Evolutionary conservation across 2,888 invertebrate species (phyloP).

Genomic region (Pammene aurita): DNA sequence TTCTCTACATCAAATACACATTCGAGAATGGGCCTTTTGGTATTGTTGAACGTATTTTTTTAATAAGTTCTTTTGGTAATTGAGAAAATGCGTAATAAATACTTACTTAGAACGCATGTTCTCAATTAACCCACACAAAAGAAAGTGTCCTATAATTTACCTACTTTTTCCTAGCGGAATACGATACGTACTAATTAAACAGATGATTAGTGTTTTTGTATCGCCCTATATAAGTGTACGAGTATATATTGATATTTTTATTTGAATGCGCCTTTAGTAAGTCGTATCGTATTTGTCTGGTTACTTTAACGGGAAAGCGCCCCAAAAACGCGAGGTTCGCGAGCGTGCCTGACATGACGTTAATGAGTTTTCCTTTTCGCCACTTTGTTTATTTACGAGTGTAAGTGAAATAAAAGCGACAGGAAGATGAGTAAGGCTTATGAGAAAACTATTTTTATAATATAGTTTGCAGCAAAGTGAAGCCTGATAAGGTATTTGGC

Average conservation of each 20-base stretch:
- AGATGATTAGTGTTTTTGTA: no score
- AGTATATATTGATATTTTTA: not conserved
- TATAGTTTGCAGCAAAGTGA: no score
- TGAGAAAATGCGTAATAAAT: no score
- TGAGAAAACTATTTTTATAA: not conserved
- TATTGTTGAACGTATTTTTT: no score
- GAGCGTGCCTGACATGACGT: not conserved
- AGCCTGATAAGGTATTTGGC: no score
- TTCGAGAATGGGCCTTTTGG: not conserved
- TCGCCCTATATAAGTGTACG: not conserved
- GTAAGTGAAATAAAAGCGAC: not conserved
- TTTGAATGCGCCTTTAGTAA: not conserved
- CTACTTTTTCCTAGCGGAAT: no score
- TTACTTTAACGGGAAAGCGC: slow-evolving; percentile 7
- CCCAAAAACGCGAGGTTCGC: not conserved
- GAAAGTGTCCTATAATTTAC: no score
- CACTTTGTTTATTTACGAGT: slow-evolving; percentile 6
- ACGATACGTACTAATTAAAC: no score
- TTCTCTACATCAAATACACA: not conserved
- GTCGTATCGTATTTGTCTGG: not conserved
- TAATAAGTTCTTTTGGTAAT: no score
- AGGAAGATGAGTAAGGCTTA: not conserved
- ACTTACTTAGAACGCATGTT: no score
- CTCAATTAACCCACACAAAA: no score
- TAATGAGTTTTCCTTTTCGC: slow-evolving; percentile 19